These are phyloP conservation scores for Tetraneura akinire DNA, from an alignment of 1,140 invertebrate genomes.

Conservation along the genomic window DNA sequence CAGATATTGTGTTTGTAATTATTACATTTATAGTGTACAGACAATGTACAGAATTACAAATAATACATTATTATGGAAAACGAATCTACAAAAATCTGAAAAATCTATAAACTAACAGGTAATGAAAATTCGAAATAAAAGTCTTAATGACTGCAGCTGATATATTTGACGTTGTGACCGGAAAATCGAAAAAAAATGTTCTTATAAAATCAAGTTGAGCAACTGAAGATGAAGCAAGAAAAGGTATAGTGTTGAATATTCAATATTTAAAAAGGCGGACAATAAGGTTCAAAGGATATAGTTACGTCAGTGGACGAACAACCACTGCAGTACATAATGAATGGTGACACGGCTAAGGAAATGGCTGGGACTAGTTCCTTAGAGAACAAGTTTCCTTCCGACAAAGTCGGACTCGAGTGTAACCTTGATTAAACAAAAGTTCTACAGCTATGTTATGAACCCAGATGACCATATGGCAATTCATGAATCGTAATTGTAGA, in stretches of 20 bases:
- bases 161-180: not conserved
- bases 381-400: too few relatives aligned
- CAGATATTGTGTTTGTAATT: not conserved
- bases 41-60: not conserved
- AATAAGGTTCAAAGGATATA: not conserved
- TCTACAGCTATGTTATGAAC: too few relatives aligned
- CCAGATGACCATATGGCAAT: too few relatives aligned
- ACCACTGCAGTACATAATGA: constrained; percentile 10
- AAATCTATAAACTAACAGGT: not conserved
- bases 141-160: not conserved
- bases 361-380: not conserved
- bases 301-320: not conserved
- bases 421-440: too few relatives aligned
- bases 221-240: constrained; percentile 20
- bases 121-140: not conserved
- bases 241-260: not conserved
- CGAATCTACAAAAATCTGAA: not conserved
- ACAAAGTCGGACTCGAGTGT: too few relatives aligned
- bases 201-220: not conserved
- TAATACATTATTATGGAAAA: not conserved
- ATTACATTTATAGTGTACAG: constrained; percentile 1
- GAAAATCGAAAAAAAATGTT: not conserved
- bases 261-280: not conserved
- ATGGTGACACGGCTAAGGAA: not conserved
- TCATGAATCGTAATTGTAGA: too few relatives aligned